These are phyloP conservation scores for Thymallus thymallus DNA, from an alignment of 2,113 vertebrate species.

Conservation along the genomic window DNA sequence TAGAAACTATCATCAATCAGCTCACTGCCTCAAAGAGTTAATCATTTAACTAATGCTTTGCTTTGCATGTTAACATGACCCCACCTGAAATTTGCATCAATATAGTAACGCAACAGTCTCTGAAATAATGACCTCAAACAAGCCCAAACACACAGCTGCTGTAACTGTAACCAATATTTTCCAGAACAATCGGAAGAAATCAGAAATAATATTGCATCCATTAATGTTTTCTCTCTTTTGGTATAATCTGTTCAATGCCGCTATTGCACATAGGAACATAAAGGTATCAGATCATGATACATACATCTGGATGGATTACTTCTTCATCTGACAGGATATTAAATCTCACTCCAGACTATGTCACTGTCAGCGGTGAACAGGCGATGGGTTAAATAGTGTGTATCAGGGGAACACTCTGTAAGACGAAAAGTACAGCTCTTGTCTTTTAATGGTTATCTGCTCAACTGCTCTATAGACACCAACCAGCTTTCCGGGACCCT, in stretches of 20 bases:
- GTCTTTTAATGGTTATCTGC: conserved; percentile 71
- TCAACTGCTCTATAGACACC: conserved; percentile 63
- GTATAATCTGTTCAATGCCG: conserved; percentile 60
- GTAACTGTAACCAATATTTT: conserved; percentile 40
- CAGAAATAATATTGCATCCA: background rate
- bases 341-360: conserved; percentile 77
- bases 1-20: conserved; percentile 36
- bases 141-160: conserved; percentile 46
- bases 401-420: conserved; percentile 76
- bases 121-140: conserved; percentile 45
- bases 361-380: conserved; percentile 79
- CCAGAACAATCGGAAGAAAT: background rate
- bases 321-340: conserved; percentile 85
- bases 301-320: conserved; percentile 75
- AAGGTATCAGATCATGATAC: conserved; percentile 64
- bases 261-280: conserved; percentile 51
- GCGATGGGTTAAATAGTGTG: conserved; percentile 80
- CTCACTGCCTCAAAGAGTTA: conserved; percentile 16
- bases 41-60: conserved; percentile 27
- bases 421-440: conserved; percentile 53
- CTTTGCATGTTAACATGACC: conserved; percentile 67
- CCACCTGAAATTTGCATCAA: conserved; percentile 63
- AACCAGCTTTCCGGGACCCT: conserved; percentile 65
- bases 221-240: conserved; percentile 25
- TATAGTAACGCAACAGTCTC: conserved; percentile 49